Evolutionary conservation across 2,888 invertebrate genomes (phyloP), one percentile per base, ranked within the genome.

Genomic region (Microctonus brassicae): DNA sequence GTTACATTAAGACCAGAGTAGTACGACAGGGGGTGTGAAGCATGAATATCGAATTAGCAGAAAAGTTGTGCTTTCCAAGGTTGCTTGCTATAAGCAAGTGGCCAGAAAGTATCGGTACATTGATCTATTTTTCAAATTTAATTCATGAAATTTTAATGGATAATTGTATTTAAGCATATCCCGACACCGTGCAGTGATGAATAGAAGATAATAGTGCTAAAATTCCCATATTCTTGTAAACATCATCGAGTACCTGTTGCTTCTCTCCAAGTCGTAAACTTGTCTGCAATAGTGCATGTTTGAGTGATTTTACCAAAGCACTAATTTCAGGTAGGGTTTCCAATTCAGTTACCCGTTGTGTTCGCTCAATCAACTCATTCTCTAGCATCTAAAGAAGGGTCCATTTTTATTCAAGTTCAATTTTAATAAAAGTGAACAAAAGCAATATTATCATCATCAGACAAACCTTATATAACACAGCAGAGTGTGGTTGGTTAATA

Each of bases 191-290:
- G 74, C 81, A 77, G 75, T 80, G 81, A 77, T 76, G 79, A 79
- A 77, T 78, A 79, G 80, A n/a, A n/a, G n/a, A 76, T 75, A 79
- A 78, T 76, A 82, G 81, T 80, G 81, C 79, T 76, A 81, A 83
- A 82, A 81, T 80, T 79, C 81, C 83, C 73, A 83, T 79, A 80
- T 81, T 84, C 79, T 84, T 81, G 83, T 80, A 84, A 83, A 79
- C 79, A 80, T 79, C 77, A 81, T 79, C 76, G 81, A 82, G 79
- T 87, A 87, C 87, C 87, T 87, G 85, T 84, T 86, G 85, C 84
- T 82, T 83, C 78, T 81, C 79, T 76, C 79, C 79, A 69, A 87
- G 77, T 64, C 80, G 81, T 68, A 76, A 78, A 60, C 80, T 75
- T 74, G 84, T 77, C 52, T 86, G 84, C 77, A 82, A 62, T 63